A percentile compares a stretch with the other conserved stretches of the same genome.
Evolutionary conservation across 2,888 invertebrate species (phyloP).

Genomic region (Aporophyla nigra): DNA sequence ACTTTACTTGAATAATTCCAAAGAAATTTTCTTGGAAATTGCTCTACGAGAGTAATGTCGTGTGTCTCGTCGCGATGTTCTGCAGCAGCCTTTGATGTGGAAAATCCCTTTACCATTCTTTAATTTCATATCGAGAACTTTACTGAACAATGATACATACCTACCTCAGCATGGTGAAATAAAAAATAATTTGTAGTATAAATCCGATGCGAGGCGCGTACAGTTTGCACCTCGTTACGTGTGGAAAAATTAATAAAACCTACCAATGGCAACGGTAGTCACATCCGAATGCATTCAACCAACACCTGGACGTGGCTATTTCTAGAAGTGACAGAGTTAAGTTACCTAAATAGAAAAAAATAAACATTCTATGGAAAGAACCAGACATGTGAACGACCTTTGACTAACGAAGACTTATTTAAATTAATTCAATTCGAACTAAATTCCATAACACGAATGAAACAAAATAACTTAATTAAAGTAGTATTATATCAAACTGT

Average conservation of each 20-base stretch:
- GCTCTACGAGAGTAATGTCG: too few species aligned
- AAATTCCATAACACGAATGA: background rate
- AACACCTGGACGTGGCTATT: background rate
- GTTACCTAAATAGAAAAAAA: too few species aligned
- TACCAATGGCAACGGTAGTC: conserved; percentile 44
- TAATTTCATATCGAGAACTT: background rate
- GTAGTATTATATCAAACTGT: background rate
- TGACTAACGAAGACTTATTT: too few species aligned
- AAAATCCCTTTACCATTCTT: background rate
- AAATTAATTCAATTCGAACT: background rate
- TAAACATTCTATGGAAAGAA: too few species aligned
- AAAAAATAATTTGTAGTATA: conserved; percentile 17
- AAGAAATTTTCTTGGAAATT: too few species aligned
- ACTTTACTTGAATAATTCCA: too few species aligned
- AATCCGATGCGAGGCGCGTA: conserved; percentile 14
- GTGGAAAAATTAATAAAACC: conserved; percentile 79
- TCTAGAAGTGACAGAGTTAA: conserved; percentile 36
- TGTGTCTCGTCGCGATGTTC: too few species aligned
- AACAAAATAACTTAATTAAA: background rate
- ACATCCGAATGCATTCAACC: conserved; percentile 53
- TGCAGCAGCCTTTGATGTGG: too few species aligned
- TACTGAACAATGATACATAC: background rate
- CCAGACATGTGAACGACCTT: too few species aligned
- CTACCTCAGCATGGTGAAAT: background rate
- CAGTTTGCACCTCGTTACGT: conserved; percentile 73